These are phyloP conservation scores for Capitulum mitella DNA, from an alignment of 2,888 invertebrate genomes.

Conservation along the genomic window DNA sequence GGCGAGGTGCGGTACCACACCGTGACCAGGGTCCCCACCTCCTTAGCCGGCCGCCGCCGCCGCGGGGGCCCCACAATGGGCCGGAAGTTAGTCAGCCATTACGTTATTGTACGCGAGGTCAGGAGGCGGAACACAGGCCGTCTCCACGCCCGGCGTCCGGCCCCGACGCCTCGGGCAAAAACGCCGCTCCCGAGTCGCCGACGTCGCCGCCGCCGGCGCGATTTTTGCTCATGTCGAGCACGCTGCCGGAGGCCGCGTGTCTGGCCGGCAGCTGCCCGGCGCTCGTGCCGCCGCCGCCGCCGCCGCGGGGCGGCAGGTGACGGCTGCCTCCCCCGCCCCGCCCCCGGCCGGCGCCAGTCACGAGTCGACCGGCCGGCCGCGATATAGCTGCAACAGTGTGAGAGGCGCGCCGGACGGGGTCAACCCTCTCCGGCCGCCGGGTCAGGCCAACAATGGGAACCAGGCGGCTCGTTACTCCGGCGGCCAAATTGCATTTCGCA, in stretches of 20 bases:
- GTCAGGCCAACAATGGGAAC: conserved; percentile 12
- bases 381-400: neutral
- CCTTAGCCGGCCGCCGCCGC: neutral
- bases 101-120: neutral
- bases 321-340: too few species aligned
- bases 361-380: too few species aligned
- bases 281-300: too few species aligned
- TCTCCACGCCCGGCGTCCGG: neutral
- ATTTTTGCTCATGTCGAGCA: neutral
- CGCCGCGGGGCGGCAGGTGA: too few species aligned
- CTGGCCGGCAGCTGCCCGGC: neutral
- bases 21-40: neutral
- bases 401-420: neutral
- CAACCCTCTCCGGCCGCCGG: neutral
- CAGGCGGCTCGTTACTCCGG: neutral
- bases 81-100: conserved; percentile 11
- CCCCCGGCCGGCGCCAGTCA: too few species aligned
- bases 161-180: neutral
- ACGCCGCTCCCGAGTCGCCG: neutral
- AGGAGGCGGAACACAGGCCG: neutral
- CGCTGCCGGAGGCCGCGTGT: neutral
- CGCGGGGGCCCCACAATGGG: neutral
- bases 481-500: neutral
- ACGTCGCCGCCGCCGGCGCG: neutral
- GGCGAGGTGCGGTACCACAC: neutral